Conservation (phyloP, 2,888 invertebrate genomes). For the Ormyrus pomaceus region DNA sequence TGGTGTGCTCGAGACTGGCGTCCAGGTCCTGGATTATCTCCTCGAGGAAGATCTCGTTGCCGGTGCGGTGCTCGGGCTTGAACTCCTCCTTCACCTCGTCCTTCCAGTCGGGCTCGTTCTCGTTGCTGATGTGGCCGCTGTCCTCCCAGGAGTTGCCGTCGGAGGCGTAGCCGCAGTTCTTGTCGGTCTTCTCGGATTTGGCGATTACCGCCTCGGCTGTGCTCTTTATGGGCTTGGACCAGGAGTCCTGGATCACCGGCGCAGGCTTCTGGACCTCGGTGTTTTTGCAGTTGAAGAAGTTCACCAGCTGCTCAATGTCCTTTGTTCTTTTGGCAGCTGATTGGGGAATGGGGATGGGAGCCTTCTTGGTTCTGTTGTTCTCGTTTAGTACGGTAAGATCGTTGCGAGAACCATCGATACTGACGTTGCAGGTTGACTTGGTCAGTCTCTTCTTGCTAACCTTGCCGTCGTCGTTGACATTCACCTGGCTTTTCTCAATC, state of each 20-base stretch:
- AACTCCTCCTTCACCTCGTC: slow-evolving; percentile 43
- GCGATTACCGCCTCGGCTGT: not conserved
- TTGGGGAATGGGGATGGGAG: not conserved
- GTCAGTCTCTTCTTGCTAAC: slow-evolving; percentile 30
- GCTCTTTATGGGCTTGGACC: slow-evolving; percentile 59
- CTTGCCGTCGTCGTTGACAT: slow-evolving; percentile 16
- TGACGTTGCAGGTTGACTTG: slow-evolving; percentile 56
- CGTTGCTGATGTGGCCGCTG: slow-evolving; percentile 89
- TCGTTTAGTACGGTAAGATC: not conserved
- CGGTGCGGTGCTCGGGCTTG: slow-evolving; percentile 59
- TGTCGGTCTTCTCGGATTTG: slow-evolving; percentile 62
- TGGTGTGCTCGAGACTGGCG: slow-evolving; percentile 63
- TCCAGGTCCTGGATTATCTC: slow-evolving; percentile 67
- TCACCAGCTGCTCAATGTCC: slow-evolving; percentile 72
- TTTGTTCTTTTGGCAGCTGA: slow-evolving; percentile 63
- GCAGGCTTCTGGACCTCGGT: slow-evolving; percentile 56
- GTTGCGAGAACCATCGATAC: slow-evolving; percentile 20
- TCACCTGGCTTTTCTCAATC: slow-evolving; percentile 58
- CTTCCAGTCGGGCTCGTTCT: slow-evolving; percentile 77
- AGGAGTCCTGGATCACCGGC: slow-evolving; percentile 59
- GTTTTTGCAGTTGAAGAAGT: slow-evolving; percentile 73
- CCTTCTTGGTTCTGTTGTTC: slow-evolving; percentile 42
- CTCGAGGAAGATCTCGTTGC: slow-evolving; percentile 65
- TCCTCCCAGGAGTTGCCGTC: slow-evolving; percentile 85
- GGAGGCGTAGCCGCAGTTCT: slow-evolving; percentile 75